A percentile compares a stretch with the other conserved stretches of the same genome.
Evolutionary conservation across 2,113 vertebrate genomes (phyloP).

Genomic region (Phoxinus phoxinus): DNA sequence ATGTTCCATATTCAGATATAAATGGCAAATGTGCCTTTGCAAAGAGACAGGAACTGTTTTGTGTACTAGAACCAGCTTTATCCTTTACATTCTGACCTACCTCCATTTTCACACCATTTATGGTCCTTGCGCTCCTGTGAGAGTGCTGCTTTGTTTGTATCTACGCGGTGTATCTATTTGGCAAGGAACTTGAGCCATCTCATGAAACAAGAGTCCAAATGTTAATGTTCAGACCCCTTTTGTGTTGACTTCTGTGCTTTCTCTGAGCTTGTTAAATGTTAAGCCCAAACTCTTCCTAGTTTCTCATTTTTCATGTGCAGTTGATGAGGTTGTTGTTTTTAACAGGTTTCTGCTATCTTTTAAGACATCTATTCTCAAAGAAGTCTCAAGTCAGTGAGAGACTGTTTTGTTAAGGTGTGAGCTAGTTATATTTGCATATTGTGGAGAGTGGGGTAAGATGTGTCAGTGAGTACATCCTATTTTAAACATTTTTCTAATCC

Average conservation of each 20-base stretch:
- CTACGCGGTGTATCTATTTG: slow-evolving; percentile 41
- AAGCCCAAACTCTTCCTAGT: neutral
- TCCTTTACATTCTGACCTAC: slow-evolving; percentile 37
- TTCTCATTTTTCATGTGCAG: neutral
- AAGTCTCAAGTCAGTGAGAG: neutral
- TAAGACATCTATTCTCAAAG: neutral
- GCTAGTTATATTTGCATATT: neutral
- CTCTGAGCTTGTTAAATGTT: slow-evolving; percentile 44
- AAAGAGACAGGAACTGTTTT: neutral
- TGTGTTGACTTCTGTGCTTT: slow-evolving; percentile 31
- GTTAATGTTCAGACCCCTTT: slow-evolving; percentile 25
- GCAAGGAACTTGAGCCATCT: slow-evolving; percentile 22
- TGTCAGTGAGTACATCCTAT: neutral
- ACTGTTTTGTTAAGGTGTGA: slow-evolving; percentile 1
- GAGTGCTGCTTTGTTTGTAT: slow-evolving; percentile 21
- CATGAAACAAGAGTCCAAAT: slow-evolving; percentile 13
- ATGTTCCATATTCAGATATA: neutral
- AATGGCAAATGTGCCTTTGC: neutral
- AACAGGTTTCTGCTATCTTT: slow-evolving; percentile 8
- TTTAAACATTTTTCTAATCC: neutral
- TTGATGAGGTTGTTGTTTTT: slow-evolving; percentile 1
- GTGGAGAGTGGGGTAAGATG: neutral
- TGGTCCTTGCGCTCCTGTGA: slow-evolving; percentile 39
- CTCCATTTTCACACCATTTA: slow-evolving; percentile 50
- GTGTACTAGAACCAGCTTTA: neutral